Evolutionary conservation across 2,888 invertebrate species (phyloP).

Genomic region (Callinectes sapidus): DNA sequence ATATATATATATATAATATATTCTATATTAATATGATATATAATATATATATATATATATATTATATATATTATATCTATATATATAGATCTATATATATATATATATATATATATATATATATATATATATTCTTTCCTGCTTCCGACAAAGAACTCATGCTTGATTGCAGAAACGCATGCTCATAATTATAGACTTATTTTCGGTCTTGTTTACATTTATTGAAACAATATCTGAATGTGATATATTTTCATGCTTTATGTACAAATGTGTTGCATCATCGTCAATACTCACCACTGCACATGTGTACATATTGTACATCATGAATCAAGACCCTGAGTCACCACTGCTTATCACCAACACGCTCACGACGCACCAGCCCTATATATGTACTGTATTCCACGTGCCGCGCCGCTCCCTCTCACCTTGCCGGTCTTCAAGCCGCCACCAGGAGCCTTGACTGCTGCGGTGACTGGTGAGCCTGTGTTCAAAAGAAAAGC

Average conservation of each 20-base stretch:
- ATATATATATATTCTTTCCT: neutral
- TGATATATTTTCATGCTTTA: neutral
- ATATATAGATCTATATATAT: conserved; percentile 45
- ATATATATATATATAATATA: conserved; percentile 19
- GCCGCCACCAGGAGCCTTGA: neutral
- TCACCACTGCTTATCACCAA: neutral
- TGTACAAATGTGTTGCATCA: neutral
- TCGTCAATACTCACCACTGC: neutral
- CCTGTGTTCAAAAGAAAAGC: neutral
- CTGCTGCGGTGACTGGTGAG: neutral
- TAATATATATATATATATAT: conserved; percentile 49
- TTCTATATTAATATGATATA: conserved; percentile 9
- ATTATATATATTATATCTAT: conserved; percentile 50
- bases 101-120: conserved; percentile 57
- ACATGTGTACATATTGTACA: neutral
- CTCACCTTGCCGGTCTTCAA: neutral
- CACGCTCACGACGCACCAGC: neutral
- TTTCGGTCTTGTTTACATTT: neutral
- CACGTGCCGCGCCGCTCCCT: neutral
- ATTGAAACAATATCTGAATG: neutral
- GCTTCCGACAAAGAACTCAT: neutral
- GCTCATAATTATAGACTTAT: neutral
- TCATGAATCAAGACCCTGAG: neutral
- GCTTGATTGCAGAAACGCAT: neutral
- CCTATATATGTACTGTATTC: neutral